A percentile compares a stretch with the other conserved stretches of the same genome.
Conservation (phyloP, 2,797 vertebrate species). For the Loris lydekkerianus region DNA sequence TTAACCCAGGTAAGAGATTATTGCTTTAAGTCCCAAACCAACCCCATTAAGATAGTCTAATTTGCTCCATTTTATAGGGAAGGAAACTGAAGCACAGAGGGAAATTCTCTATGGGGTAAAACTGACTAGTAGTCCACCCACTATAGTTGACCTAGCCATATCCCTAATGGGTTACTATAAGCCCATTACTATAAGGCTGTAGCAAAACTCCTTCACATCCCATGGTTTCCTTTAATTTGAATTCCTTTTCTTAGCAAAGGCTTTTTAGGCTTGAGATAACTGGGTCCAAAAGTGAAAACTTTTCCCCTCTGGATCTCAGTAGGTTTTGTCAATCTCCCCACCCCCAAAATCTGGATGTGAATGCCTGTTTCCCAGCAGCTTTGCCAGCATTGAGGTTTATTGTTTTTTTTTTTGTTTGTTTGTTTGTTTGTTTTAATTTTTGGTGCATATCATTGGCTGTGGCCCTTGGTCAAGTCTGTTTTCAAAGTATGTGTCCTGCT, state of each 20-base stretch:
- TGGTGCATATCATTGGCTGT: no score
- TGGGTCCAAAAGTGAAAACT: not conserved
- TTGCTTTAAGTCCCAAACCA: not conserved
- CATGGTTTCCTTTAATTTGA: not conserved
- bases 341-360: fast-evolving
- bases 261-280: not conserved
- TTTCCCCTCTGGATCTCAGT: not conserved
- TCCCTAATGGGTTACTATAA: not conserved
- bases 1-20: not conserved
- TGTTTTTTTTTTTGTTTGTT: not conserved
- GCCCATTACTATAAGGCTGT: not conserved
- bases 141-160: not conserved
- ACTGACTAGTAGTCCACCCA: not conserved
- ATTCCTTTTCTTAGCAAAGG: not conserved
- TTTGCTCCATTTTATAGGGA: not conserved
- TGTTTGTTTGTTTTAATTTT: no score
- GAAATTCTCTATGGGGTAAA: not conserved
- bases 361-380: not conserved
- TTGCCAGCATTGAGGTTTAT: not conserved
- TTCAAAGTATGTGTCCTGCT: not conserved
- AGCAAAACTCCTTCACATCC: not conserved
- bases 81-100: not conserved
- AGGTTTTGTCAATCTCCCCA: not conserved
- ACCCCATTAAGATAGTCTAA: not conserved
- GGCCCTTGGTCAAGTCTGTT: not conserved